Evolutionary conservation across 2,113 vertebrate species (phyloP).

Genomic region (Ivindomyrus marchei): DNA sequence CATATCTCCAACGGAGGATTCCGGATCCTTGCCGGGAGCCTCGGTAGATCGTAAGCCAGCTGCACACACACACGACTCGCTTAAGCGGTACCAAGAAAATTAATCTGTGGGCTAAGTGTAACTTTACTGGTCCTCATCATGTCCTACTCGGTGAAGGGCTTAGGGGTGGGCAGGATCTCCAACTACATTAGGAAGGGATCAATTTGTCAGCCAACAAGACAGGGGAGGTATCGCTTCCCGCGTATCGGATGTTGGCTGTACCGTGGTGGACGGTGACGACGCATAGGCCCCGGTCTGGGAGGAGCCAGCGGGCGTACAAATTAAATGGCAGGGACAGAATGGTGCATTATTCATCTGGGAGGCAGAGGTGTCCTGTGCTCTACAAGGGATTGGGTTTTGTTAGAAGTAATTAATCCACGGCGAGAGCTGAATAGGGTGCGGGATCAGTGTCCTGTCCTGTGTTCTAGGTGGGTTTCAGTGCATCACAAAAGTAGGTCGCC

Average conservation of each 20-base stretch:
- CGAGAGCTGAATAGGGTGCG: conserved; percentile 40
- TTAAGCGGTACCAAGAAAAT: conserved; percentile 3
- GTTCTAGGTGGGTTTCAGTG: background rate
- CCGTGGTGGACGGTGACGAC: conserved; percentile 45
- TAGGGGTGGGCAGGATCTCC: background rate
- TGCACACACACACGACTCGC: background rate
- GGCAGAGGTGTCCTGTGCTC: conserved; percentile 58
- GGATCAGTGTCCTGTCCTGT: conserved; percentile 28
- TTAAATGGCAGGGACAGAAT: conserved; percentile 67
- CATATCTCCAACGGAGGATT: background rate
- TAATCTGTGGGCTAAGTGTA: background rate
- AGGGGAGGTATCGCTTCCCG: conserved; percentile 42
- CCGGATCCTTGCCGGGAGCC: background rate
- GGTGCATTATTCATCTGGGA: conserved; percentile 68
- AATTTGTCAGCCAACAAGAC: conserved; percentile 48
- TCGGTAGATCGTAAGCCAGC: background rate
- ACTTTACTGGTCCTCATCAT: conserved; percentile 21
- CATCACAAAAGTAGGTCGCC: conserved; percentile 58
- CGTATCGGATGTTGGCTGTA: conserved; percentile 56
- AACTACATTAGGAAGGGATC: conserved; percentile 51
- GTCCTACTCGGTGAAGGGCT: conserved; percentile 33
- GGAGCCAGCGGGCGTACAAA: conserved; percentile 50
- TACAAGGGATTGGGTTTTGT: conserved; percentile 54
- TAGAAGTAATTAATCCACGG: conserved; percentile 64
- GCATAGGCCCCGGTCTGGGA: background rate